These are phyloP conservation scores for Poliocrania exsul DNA, from an alignment of 2,797 vertebrate genomes.

Conservation along the genomic window DNA sequence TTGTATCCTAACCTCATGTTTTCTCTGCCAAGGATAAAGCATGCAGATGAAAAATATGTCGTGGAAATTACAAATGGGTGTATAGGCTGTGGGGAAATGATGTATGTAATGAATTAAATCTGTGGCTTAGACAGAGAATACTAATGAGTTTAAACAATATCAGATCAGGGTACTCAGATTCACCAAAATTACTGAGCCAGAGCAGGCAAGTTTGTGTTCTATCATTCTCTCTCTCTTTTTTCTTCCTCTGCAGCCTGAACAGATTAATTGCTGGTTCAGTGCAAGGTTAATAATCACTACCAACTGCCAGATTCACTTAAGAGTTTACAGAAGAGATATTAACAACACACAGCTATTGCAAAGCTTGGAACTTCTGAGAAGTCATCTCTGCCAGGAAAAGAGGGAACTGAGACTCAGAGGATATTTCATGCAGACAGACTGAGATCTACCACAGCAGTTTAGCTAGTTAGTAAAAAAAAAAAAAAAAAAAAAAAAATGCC, in stretches of 20 bases:
- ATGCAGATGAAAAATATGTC: slow-evolving; percentile 46
- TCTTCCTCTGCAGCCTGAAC: slow-evolving; percentile 61
- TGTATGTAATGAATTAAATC: slow-evolving; percentile 80
- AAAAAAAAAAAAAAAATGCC: not conserved
- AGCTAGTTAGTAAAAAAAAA: not conserved
- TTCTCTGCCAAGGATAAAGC: slow-evolving; percentile 44
- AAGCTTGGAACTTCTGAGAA: slow-evolving; percentile 32
- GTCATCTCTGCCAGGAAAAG: slow-evolving; percentile 5
- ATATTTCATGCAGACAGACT: not conserved
- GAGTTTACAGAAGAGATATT: slow-evolving; percentile 70
- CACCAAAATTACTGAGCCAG: slow-evolving; percentile 60
- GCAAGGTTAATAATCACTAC: slow-evolving; percentile 82
- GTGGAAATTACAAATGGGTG: slow-evolving; percentile 72
- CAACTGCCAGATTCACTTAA: slow-evolving; percentile 75
- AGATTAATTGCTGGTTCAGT: slow-evolving; percentile 80
- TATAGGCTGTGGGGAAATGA: slow-evolving; percentile 74
- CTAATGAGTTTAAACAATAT: slow-evolving; percentile 71
- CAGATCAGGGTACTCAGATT: slow-evolving; percentile 56
- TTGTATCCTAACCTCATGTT: slow-evolving; percentile 41
- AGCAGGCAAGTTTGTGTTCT: slow-evolving; percentile 46
- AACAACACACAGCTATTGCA: slow-evolving; percentile 60
- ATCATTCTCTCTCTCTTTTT: slow-evolving; percentile 13
- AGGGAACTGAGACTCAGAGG: not conserved
- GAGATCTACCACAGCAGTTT: not conserved
- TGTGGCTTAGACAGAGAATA: slow-evolving; percentile 71